Evolutionary conservation across 2,113 vertebrate species (phyloP), one percentile per base, ranked within the genome.

Genomic region (Proteles cristata): DNA sequence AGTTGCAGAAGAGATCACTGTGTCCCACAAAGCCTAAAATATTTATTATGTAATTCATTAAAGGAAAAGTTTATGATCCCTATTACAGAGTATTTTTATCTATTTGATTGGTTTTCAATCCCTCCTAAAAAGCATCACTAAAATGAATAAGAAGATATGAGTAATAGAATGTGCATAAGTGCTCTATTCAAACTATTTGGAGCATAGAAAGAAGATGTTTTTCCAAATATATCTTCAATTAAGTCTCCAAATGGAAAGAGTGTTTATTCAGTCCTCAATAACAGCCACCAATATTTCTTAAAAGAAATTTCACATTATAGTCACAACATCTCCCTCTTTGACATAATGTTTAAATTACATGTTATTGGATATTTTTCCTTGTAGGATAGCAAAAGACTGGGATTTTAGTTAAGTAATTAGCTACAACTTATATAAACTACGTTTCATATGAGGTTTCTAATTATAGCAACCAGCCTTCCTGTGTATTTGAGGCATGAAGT

Each of bases 391-490:
- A 96, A 94, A 79, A 96, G 66, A 84, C 66, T 90, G 74, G 85
- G 80, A 61, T 83, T 91, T 96, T 77, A 95, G 76, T 96, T 93
- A 96, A 95, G 96, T 90, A 97, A 97, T 87, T 65, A 94, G 66
- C 28, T 21, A 0, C 21, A 97, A 96, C 93, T 96, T 94, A 90
- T 65, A 79, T 39, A 96, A 93, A 76, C 12, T 80, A 3, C 71
- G 85, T 74, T 66, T 74, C 94, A 35, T 58, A 93, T 77, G 96
- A 97, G 96, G 97, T 92, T 97, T 96, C 97, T 97, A 97, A 98
- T 97, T 97, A 96, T 97, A 96, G 95, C 93, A 95, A 83, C 80
- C 65, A 94, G 84, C 81, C 93, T 97, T 96, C 79, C 92, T 91
- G 45, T 94, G 73, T 95, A 68, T 90, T 53, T 87, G 92, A 97